Percentiles rank a stretch among this genome's conserved stretches.
phyloP scores from a whole-genome alignment of 2,797 vertebrate genomes.

The Halcyon chelicuti region DNA sequence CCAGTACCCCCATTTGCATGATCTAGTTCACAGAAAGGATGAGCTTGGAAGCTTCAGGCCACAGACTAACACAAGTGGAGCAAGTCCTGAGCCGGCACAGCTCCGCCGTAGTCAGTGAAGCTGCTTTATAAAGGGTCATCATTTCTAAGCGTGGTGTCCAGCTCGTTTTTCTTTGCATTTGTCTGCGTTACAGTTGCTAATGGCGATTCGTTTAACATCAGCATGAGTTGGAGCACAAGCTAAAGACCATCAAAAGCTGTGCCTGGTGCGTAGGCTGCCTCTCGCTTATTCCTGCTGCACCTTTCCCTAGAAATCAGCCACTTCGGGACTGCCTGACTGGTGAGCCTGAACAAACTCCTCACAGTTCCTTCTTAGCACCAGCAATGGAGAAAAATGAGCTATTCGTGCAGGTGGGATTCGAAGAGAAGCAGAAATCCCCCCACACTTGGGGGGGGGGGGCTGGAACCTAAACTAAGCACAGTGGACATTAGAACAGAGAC shows the following conservation, averaged over 20 bases:
- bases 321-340: background rate
- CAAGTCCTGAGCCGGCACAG: background rate
- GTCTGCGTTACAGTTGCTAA: background rate
- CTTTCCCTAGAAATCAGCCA: constrained; percentile 18
- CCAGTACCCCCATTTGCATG: background rate
- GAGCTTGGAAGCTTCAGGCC: background rate
- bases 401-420: background rate
- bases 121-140: background rate
- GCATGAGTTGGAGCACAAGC: background rate
- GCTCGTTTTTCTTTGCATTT: background rate
- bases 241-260: background rate
- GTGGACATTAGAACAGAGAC: background rate
- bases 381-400: background rate
- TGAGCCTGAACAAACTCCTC: background rate
- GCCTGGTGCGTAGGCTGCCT: background rate
- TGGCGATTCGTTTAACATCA: rapidly evolving
- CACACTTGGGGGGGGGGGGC: background rate
- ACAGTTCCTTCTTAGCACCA: background rate
- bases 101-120: background rate
- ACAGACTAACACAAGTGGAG: rapidly evolving
- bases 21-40: background rate
- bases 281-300: background rate
- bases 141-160: background rate
- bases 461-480: background rate
- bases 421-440: background rate